Evolutionary conservation across 1,140 invertebrate genomes (phyloP).

Genomic region (Whitmania pigra): DNA sequence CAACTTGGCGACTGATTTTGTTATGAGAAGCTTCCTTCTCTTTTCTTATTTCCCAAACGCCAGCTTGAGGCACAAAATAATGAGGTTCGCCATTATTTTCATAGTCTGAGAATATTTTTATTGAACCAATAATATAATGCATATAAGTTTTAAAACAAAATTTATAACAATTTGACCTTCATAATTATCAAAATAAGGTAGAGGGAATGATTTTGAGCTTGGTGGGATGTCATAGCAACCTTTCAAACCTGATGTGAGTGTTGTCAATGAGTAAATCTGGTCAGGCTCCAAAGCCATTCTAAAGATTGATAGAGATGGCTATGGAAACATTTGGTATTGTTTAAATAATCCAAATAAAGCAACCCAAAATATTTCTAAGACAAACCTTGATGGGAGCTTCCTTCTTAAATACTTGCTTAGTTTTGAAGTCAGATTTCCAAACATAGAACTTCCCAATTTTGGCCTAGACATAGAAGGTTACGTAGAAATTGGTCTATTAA

Average conservation of each 20-base stretch:
- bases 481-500: too few species aligned
- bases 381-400: too few species aligned
- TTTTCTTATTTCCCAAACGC: constrained; percentile 32
- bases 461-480: too few species aligned
- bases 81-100: constrained; percentile 32
- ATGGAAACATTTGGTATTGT: too few species aligned
- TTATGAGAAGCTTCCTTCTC: neutral
- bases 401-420: too few species aligned
- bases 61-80: constrained; percentile 37
- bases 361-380: too few species aligned
- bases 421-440: too few species aligned
- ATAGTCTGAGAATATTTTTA: constrained; percentile 28
- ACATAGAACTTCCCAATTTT: too few species aligned
- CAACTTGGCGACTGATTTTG: constrained; percentile 11
- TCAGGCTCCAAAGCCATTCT: constrained; percentile 14
- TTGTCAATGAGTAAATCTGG: constrained; percentile 17
- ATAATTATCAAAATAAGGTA: constrained; percentile 38
- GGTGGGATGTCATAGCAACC: constrained; percentile 23
- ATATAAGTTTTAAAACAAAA: neutral
- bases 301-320: constrained; percentile 9
- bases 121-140: neutral
- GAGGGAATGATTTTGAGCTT: constrained; percentile 33
- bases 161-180: constrained; percentile 30
- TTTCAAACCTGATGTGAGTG: constrained; percentile 8
- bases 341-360: too few species aligned